Percentiles rank a stretch among this genome's conserved stretches.
These are phyloP conservation scores for Hypomecis punctinalis DNA, from an alignment of 2,888 invertebrate genomes.

Conservation along the genomic window DNA sequence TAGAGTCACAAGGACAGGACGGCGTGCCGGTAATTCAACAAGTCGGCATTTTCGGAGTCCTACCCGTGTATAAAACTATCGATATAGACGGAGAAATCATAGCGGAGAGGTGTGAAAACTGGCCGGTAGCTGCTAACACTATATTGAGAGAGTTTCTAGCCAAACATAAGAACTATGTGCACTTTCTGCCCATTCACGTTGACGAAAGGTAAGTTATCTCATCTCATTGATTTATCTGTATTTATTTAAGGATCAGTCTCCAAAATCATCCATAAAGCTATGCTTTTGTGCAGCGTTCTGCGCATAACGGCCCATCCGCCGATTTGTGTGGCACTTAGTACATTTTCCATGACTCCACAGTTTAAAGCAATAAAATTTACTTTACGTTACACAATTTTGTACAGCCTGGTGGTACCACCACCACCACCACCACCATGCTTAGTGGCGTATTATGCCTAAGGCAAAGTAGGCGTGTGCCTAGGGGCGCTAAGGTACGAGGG, in stretches of 20 bases:
- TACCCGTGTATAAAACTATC: conserved; percentile 23
- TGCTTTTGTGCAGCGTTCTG: too few species aligned
- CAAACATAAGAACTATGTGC: conserved; percentile 6
- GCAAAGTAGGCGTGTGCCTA: too few species aligned
- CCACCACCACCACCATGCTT: too few species aligned
- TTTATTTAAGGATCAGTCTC: background rate
- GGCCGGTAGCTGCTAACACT: conserved; percentile 14
- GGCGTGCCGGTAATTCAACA: conserved; percentile 17
- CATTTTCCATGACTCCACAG: too few species aligned
- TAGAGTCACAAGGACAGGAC: conserved; percentile 10
- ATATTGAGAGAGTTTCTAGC: conserved; percentile 16
- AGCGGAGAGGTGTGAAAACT: conserved; percentile 19
- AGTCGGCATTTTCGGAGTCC: conserved; percentile 26
- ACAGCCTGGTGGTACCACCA: too few species aligned
- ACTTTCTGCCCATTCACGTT: conserved; percentile 21
- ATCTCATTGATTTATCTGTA: background rate
- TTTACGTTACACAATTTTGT: too few species aligned
- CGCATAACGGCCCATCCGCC: too few species aligned
- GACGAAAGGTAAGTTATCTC: conserved; percentile 19
- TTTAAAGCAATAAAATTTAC: too few species aligned
- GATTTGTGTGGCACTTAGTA: too few species aligned
- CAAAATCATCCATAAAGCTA: background rate
- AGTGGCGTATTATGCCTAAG: too few species aligned
- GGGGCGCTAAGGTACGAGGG: too few species aligned
- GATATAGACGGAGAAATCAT: conserved; percentile 23